A percentile compares a stretch with the other conserved stretches of the same genome.
phyloP scores from a whole-genome alignment of 2,113 vertebrate species.

The Alaudala cheleensis region DNA sequence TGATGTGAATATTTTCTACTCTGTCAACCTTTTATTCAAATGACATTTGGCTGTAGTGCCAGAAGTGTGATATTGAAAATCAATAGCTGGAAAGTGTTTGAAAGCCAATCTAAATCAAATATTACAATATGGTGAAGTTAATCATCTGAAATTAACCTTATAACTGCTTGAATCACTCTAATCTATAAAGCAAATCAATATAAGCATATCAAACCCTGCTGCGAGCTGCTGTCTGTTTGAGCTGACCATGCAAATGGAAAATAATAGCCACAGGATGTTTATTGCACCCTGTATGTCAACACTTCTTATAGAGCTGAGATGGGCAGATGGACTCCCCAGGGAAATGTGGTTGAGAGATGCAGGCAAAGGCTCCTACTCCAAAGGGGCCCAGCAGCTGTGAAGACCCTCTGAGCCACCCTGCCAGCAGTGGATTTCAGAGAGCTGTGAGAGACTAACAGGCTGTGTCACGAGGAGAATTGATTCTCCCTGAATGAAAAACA shows the following conservation, averaged over 20 bases:
- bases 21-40: constrained; percentile 49
- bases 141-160: constrained; percentile 84
- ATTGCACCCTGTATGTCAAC: not conserved
- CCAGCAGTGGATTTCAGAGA: not conserved
- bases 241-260: constrained; percentile 9
- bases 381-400: not conserved
- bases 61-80: constrained; percentile 78
- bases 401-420: not conserved
- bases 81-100: constrained; percentile 76
- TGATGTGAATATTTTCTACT: constrained; percentile 32
- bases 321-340: not conserved
- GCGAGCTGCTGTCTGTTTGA: not conserved
- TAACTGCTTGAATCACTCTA: constrained; percentile 71
- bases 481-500: not conserved
- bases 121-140: constrained; percentile 78
- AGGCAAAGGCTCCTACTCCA: not conserved
- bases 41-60: constrained; percentile 64
- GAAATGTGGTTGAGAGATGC: not conserved
- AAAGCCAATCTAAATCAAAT: constrained; percentile 80
- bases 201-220: constrained; percentile 34
- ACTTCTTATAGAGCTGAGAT: not conserved
- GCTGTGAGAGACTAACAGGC: not conserved
- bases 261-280: not conserved
- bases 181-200: constrained; percentile 76
- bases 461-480: not conserved